These are phyloP conservation scores for Bufotes viridis DNA, from an alignment of 2,797 vertebrate genomes.

Conservation along the genomic window DNA sequence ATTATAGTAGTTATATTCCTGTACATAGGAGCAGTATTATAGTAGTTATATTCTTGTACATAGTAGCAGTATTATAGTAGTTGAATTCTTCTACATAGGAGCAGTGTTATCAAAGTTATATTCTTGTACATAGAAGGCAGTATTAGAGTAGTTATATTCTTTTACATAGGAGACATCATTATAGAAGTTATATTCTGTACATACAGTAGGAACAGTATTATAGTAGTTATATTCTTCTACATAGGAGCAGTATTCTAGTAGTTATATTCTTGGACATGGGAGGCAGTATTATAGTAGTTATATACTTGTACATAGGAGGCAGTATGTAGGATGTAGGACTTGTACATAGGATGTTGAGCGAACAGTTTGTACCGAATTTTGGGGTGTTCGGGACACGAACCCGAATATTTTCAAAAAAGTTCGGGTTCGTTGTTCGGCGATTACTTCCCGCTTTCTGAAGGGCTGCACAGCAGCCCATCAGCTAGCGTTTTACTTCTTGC, in stretches of 20 bases:
- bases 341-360: no score
- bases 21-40: neutral
- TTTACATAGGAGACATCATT: neutral
- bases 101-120: constrained; percentile 2
- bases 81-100: neutral
- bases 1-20: constrained; percentile 15
- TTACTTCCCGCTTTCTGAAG: no score
- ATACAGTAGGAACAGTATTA: no score
- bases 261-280: no score
- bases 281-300: neutral
- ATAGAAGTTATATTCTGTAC: neutral
- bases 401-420: no score
- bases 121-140: neutral
- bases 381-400: no score
- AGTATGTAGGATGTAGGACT: no score
- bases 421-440: no score
- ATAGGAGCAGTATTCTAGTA: no score
- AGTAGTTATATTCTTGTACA: constrained; percentile 4
- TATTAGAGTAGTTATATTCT: neutral
- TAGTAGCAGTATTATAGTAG: constrained; percentile 1
- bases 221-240: neutral
- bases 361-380: no score
- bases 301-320: neutral
- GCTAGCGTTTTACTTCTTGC: no score
- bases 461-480: no score